phyloP scores from a whole-genome alignment of 2,888 invertebrate genomes.

The Clitarchus hookeri region DNA sequence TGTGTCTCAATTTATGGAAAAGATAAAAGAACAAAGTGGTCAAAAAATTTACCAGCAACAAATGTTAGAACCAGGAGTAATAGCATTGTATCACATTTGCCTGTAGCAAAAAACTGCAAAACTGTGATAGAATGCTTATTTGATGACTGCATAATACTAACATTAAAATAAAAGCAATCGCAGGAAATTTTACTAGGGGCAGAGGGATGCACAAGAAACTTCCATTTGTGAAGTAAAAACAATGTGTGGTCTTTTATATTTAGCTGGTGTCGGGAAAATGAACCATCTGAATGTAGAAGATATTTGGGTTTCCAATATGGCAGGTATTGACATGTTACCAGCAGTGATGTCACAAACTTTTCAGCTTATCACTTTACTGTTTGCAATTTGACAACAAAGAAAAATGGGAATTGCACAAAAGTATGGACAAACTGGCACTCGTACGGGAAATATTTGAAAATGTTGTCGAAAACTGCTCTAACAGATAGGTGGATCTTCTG shows the following conservation, averaged over 20 bases:
- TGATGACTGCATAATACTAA: too few relatives aligned
- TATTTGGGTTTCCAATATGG: background rate
- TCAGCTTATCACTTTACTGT: slow-evolving; percentile 35
- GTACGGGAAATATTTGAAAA: slow-evolving; percentile 42
- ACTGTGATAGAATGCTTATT: too few relatives aligned
- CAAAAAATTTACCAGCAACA: too few relatives aligned
- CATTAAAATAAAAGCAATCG: too few relatives aligned
- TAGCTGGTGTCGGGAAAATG: background rate
- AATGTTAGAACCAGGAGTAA: too few relatives aligned
- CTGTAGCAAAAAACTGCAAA: too few relatives aligned
- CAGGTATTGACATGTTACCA: background rate
- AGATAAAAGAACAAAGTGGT: too few relatives aligned
- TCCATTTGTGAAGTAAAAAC: background rate
- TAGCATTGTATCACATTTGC: too few relatives aligned
- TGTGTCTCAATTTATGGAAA: too few relatives aligned
- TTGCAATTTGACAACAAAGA: slow-evolving; percentile 45
- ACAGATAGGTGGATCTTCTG: background rate
- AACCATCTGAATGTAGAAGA: background rate
- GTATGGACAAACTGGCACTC: slow-evolving; percentile 39
- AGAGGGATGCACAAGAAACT: background rate
- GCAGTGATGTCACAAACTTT: background rate
- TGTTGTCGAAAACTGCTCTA: slow-evolving; percentile 40
- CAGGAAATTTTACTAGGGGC: background rate
- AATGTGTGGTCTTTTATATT: background rate
- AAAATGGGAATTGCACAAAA: slow-evolving; percentile 37